These are phyloP conservation scores for Cheilosia vulpina DNA, from an alignment of 2,888 invertebrate genomes.

Conservation along the genomic window DNA sequence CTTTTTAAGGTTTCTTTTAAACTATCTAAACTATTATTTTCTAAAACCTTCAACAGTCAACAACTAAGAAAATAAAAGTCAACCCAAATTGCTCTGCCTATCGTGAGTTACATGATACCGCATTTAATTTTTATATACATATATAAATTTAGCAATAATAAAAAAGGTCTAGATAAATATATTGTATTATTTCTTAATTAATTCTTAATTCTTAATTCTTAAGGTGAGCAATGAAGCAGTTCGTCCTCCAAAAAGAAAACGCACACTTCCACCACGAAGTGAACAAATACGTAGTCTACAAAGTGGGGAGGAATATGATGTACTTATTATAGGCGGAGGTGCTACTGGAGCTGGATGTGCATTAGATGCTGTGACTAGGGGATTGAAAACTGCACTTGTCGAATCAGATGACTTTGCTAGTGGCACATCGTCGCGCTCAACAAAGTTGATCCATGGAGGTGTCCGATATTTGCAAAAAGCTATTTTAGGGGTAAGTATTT, in stretches of 20 bases:
- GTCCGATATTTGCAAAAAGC: slow-evolving; percentile 99
- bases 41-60: too few relatives aligned
- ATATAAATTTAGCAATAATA: not conserved
- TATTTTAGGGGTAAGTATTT: slow-evolving; percentile 87
- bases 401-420: slow-evolving; percentile 99
- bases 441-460: slow-evolving; percentile 99
- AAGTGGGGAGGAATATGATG: slow-evolving; percentile 92
- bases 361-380: slow-evolving; percentile 96
- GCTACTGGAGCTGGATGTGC: slow-evolving; percentile 99
- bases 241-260: slow-evolving; percentile 85
- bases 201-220: too few relatives aligned
- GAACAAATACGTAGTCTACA: slow-evolving; percentile 92
- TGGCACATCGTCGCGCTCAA: slow-evolving; percentile 97
- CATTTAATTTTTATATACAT: too few relatives aligned
- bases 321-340: slow-evolving; percentile 98
- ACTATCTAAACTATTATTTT: too few relatives aligned
- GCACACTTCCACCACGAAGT: slow-evolving; percentile 90
- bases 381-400: slow-evolving; percentile 96
- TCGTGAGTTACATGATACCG: too few relatives aligned
- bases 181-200: not conserved
- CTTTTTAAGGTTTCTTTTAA: too few relatives aligned
- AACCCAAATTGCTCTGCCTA: too few relatives aligned
- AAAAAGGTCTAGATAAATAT: not conserved
- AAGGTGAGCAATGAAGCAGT: slow-evolving; percentile 81
- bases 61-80: too few relatives aligned